Conservation (phyloP, 2,113 vertebrate genomes). For the Phaetusa simplex region DNA sequence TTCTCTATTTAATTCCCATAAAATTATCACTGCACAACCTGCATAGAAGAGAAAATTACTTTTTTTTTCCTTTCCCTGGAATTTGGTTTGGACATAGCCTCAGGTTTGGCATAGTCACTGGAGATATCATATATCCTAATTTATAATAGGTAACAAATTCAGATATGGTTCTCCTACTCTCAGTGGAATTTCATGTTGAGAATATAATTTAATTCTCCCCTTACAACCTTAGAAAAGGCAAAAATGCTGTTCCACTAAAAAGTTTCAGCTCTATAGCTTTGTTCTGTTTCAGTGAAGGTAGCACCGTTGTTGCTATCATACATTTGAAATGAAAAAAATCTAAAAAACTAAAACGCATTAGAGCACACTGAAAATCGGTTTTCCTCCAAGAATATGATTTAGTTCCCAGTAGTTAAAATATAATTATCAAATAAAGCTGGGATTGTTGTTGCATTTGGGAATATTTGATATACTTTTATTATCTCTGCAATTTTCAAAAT, state of each 20-base stretch:
- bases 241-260: not conserved
- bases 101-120: not conserved
- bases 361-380: not conserved
- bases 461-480: slow-evolving; percentile 43
- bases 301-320: not conserved
- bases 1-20: not conserved
- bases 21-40: not conserved
- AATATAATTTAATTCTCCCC: not conserved
- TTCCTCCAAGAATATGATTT: slow-evolving; percentile 12
- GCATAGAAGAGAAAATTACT: not conserved
- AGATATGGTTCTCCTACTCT: not conserved
- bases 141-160: not conserved
- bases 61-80: not conserved
- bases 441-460: slow-evolving; percentile 7
- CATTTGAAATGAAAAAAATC: not conserved
- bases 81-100: not conserved
- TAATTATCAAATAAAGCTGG: slow-evolving; percentile 41
- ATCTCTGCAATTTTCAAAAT: slow-evolving; percentile 33
- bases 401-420: slow-evolving; percentile 28
- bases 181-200: not conserved
- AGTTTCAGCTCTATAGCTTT: not conserved
- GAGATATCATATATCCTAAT: not conserved
- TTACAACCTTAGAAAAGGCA: not conserved
- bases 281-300: not conserved
- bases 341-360: not conserved